Conservation (phyloP, 2,113 vertebrate species). For the Poicephalus meyeri region DNA sequence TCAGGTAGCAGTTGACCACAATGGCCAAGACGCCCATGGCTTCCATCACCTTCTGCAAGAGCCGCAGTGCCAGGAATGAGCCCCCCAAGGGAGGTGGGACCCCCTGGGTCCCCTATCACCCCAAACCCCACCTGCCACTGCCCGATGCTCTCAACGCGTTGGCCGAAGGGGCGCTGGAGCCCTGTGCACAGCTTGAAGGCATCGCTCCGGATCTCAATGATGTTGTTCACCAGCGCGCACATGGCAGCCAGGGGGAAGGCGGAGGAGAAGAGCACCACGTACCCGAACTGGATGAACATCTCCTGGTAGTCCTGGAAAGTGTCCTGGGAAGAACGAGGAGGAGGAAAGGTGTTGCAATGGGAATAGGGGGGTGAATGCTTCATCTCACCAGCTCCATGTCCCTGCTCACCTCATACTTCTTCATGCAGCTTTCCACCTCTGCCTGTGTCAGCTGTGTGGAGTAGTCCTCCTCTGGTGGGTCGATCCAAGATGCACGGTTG, state of each 20-base stretch:
- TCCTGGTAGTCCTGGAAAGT: conserved; percentile 98
- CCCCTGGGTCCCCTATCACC: rapidly evolving
- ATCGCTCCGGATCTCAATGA: conserved; percentile 96
- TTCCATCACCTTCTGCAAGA: conserved; percentile 92
- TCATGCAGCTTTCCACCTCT: conserved; percentile 97
- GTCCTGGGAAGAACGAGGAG: conserved; percentile 76
- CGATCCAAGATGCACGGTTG: conserved; percentile 89
- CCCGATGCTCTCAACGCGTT: conserved; percentile 90
- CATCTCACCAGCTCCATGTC: not conserved
- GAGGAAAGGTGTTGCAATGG: rapidly evolving
- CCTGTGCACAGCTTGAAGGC: conserved; percentile 96
- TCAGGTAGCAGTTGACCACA: conserved; percentile 96
- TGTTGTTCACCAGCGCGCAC: conserved; percentile 95
- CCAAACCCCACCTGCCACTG: conserved; percentile 88
- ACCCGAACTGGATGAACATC: conserved; percentile 98
- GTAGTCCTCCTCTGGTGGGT: conserved; percentile 86
- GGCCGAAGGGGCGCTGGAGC: conserved; percentile 92
- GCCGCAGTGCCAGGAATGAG: rapidly evolving
- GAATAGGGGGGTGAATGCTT: no score
- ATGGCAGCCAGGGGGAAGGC: conserved; percentile 94
- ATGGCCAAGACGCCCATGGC: conserved; percentile 94
- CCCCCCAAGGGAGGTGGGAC: not conserved
- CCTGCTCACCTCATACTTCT: conserved; percentile 86
- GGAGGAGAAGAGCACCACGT: conserved; percentile 96
- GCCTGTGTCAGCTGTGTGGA: conserved; percentile 87